These are phyloP conservation scores for Drosophila burlai DNA, from an alignment of 1,140 invertebrate genomes.

Conservation along the genomic window DNA sequence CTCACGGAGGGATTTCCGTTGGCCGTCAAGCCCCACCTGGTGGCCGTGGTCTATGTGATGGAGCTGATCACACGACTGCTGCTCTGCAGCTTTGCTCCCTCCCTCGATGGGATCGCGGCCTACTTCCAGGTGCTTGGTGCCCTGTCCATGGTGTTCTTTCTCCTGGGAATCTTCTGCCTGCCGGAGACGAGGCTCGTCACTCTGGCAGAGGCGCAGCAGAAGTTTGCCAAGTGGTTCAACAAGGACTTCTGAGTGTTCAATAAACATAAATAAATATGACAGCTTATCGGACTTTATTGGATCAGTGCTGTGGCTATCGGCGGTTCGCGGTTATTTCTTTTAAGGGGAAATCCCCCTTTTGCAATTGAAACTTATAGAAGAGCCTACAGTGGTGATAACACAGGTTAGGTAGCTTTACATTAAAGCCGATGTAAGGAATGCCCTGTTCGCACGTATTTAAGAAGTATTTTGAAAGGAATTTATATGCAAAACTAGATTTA, in stretches of 20 bases:
- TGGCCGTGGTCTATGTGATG: constrained; percentile 57
- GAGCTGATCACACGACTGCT: constrained; percentile 57
- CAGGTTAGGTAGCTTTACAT: too few species aligned
- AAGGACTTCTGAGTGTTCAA: constrained; percentile 56
- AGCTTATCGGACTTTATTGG: background rate
- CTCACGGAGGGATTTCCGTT: constrained; percentile 76
- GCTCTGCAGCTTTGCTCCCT: constrained; percentile 40
- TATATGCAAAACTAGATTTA: too few species aligned
- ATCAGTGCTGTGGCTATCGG: background rate
- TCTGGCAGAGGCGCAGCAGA: constrained; percentile 60
- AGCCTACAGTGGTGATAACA: background rate
- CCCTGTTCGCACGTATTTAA: background rate
- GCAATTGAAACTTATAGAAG: background rate
- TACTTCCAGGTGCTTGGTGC: constrained; percentile 64
- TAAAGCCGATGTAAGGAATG: background rate
- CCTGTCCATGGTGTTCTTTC: constrained; percentile 61
- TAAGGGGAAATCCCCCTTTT: constrained; percentile 1
- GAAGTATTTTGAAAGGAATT: too few species aligned
- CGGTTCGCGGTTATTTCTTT: accelerated
- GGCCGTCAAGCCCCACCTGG: constrained; percentile 59
- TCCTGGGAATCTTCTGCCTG: constrained; percentile 64
- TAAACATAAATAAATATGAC: background rate
- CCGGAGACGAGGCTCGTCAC: constrained; percentile 66
- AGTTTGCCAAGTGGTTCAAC: constrained; percentile 69
- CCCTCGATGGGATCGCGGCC: constrained; percentile 4